Evolutionary conservation across 2,888 invertebrate genomes (phyloP), one percentile per base, ranked within the genome.

Genomic region (Chrysodeixis includens): DNA sequence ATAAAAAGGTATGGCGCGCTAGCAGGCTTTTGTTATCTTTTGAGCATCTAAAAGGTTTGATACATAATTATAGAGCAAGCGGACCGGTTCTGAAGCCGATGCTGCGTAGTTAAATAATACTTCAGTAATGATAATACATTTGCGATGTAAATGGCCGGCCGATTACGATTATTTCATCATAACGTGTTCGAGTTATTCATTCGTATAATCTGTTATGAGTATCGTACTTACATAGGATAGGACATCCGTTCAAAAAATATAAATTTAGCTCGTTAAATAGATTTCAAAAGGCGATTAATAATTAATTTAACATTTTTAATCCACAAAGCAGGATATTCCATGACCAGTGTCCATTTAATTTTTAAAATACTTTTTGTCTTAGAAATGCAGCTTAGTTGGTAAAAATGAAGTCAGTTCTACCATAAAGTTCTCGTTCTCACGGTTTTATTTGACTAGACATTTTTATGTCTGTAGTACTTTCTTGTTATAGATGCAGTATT

Each of bases 361-460:
- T 10, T 9, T 49, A n/a, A n/a, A n/a, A n/a, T n/a, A n/a, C n/a
- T 16, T 44, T 44, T 5, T 7, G n/a, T 49, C 18, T 10, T 20
- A 49, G 2, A 49, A 20, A 20, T 10, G 35, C 51, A 22, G 26
- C 26, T 56, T 32, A 20, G 3, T 1, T 40, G 7, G 18, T 18
- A 20, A 14, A 32, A 16, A 5, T 30, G 35, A 35, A 30, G 14
- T 26, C 30, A 61, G 59, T 56, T 16, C 44, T 16, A 54, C 40
- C 14, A 49, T 57, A 20, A 60, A 66, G 16, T 58, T 22, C 9
- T 56, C 30, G 64, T 74, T 76, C 70, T 54, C 78, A 78, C 78
- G 78, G 70, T 66, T 69, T 59, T 61, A 66, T 66, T 60, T 61
- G 6, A 76, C 58, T 64, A 49, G 60, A 51, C 57, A 62, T 69